Evolutionary conservation across 2,113 vertebrate genomes (phyloP), one percentile per base, ranked within the genome.

Genomic region (Tachysurus fulvidraco): DNA sequence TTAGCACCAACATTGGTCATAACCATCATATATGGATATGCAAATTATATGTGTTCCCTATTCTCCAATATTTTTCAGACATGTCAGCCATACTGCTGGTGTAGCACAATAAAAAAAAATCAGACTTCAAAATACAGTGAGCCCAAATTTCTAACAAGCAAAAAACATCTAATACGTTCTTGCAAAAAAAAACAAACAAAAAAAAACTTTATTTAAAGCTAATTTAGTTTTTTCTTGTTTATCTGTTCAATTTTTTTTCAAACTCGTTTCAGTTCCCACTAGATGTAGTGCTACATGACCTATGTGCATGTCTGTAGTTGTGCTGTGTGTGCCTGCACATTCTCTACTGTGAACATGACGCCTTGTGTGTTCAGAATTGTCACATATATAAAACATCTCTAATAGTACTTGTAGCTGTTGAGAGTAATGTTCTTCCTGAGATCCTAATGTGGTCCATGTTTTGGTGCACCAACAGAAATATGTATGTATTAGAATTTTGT

Each of bases 351-450:
- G 55, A 5, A 55, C 4, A 41, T 88, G 44, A n/a, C 17, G 44
- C 14, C 85, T 16, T 82, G 55, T 86, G 85, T 90, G 87, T 77
- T 55, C n/a, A 36, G 36, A 54, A 80, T 52, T 77, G 57, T 57
- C n/a, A 73, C 71, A 85, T 21, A 52, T 55, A 79, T 65, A 65
- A 83, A 76, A 67, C 44, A 67, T 5, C 62, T 17, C 23, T 65
- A 62, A 41, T 46, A 85, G 79, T 88, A 90, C 85, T 87, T 90
- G 89, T 90, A 88, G 89, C 89, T 88, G 78, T 65, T 79, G 79
- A 41, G 69, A 57, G 85, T 50, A 41, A 80, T 86, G 62, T 69
- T 73, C 81, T n/a, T 5, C 64, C 57, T 69, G 85, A 74, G 76
- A 69, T 89, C 21, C 28, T 64, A 25, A 4, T 54, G 19, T 41